phyloP scores from a whole-genome alignment of 2,113 vertebrate genomes.

The Rutilus rutilus region DNA sequence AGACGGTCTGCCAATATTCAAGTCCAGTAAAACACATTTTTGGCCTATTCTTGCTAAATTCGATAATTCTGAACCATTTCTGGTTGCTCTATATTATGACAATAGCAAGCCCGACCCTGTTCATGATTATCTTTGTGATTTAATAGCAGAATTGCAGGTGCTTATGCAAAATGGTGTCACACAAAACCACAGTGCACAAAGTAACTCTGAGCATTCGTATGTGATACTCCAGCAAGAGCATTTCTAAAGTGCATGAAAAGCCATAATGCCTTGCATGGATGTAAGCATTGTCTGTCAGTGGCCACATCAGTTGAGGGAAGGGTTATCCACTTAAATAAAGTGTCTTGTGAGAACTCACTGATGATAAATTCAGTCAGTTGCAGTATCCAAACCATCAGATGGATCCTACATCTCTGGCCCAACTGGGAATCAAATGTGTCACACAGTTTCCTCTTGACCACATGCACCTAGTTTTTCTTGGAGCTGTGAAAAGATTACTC shows the following conservation, averaged over 20 bases:
- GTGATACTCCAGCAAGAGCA: neutral
- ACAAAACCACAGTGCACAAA: too few relatives aligned
- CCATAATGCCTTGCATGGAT: neutral
- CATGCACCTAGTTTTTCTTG: neutral
- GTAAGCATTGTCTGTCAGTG: neutral
- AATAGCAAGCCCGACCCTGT: too few relatives aligned
- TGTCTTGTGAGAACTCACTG: neutral
- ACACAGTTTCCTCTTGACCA: neutral
- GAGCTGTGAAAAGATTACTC: neutral
- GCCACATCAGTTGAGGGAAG: neutral
- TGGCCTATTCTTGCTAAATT: neutral
- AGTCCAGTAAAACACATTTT: neutral
- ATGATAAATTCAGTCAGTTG: neutral
- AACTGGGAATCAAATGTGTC: neutral
- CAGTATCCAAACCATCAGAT: neutral
- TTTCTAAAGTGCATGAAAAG: neutral
- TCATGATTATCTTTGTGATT: too few relatives aligned
- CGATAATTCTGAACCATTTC: too few relatives aligned
- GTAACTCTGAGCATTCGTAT: too few relatives aligned
- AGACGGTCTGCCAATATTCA: neutral
- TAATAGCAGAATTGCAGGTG: too few relatives aligned
- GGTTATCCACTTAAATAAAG: neutral
- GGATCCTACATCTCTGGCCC: neutral
- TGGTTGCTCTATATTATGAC: too few relatives aligned
- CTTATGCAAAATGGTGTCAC: too few relatives aligned